Conservation (phyloP, 2,797 vertebrate species). For the Gymnoscopelus braueri region DNA sequence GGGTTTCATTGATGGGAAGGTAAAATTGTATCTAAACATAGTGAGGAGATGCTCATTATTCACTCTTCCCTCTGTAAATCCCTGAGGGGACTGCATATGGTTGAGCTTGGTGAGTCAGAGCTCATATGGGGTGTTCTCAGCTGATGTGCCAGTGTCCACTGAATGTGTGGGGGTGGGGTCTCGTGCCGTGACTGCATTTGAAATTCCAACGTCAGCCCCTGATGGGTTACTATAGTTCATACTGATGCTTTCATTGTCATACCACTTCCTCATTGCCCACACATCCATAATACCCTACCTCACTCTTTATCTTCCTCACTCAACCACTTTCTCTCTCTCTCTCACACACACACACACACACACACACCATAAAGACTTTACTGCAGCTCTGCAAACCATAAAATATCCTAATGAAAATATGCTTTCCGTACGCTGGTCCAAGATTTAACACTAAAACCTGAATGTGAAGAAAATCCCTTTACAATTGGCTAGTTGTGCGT, state of each 20-base stretch:
- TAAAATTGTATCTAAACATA: no score
- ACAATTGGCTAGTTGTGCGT: neutral
- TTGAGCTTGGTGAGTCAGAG: constrained; percentile 1
- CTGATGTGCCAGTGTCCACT: constrained; percentile 31
- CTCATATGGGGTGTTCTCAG: constrained; percentile 22
- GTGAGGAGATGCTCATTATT: no score
- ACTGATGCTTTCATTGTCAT: constrained; percentile 29
- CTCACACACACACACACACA: neutral
- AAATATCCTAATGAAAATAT: constrained; percentile 1
- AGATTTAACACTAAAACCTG: neutral
- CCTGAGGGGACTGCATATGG: neutral
- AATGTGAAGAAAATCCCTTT: neutral
- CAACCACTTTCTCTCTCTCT: neutral
- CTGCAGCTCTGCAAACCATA: neutral
- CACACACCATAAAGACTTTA: neutral
- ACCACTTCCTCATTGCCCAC: constrained; percentile 13
- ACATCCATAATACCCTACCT: neutral
- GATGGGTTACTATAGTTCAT: constrained; percentile 22
- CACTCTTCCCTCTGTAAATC: neutral
- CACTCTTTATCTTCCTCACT: neutral
- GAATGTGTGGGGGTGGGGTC: constrained; percentile 31
- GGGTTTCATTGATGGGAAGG: no score
- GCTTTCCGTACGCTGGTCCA: neutral
- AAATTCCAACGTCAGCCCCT: neutral
- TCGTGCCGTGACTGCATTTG: neutral